Evolutionary conservation across 2,888 invertebrate genomes (phyloP).

Genomic region (Ichneumoninae sp.): DNA sequence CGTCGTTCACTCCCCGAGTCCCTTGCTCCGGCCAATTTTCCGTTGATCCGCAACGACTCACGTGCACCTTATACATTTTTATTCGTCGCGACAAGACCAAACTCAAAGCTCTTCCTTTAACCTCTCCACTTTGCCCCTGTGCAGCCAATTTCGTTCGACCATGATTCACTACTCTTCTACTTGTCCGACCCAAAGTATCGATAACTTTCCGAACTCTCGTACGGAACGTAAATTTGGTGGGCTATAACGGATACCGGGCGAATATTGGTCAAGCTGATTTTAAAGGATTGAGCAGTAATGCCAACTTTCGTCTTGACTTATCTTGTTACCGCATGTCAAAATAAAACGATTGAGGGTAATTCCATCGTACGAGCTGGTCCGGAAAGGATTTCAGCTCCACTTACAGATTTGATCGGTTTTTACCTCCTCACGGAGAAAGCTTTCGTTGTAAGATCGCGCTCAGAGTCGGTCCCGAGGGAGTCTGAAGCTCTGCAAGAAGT

Average conservation of each 20-base stretch:
- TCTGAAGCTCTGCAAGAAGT: background rate
- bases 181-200: slow-evolving; percentile 31
- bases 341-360: too few relatives aligned
- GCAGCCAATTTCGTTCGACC: slow-evolving; percentile 9
- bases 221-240: background rate
- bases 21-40: background rate
- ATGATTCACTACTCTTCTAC: slow-evolving; percentile 35
- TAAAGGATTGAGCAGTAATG: too few relatives aligned
- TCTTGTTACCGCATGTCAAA: too few relatives aligned
- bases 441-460: background rate
- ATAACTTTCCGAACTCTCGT: slow-evolving; percentile 13
- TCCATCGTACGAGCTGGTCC: too few relatives aligned
- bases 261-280: background rate
- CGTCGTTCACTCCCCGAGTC: background rate
- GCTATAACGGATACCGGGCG: too few relatives aligned
- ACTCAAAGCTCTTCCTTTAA: background rate
- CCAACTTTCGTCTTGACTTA: too few relatives aligned
- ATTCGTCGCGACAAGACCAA: background rate
- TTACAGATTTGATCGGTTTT: background rate
- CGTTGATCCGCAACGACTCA: background rate
- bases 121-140: background rate
- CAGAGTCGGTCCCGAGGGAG: background rate
- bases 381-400: background rate
- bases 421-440: background rate
- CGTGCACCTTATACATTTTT: slow-evolving; percentile 14